phyloP scores from a whole-genome alignment of 1,140 invertebrate species.

The Hyposmocoma kahamanoa region DNA sequence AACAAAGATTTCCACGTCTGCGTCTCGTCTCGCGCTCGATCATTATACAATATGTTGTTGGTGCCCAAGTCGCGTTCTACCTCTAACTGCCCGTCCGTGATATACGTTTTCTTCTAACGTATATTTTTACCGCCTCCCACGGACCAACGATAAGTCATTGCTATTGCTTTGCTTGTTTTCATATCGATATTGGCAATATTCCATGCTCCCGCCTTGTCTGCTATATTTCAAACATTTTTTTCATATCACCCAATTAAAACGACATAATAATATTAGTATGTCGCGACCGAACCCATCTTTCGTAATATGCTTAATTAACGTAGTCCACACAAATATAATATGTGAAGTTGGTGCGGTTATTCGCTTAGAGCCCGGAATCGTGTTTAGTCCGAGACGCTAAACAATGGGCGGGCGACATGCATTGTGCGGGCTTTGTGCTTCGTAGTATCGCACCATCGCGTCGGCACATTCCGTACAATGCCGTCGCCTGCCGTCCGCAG shows the following conservation, averaged over 20 bases:
- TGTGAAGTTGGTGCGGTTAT: constrained; percentile 22
- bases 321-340: constrained; percentile 1
- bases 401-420: constrained; percentile 46
- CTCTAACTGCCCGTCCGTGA: constrained; percentile 8
- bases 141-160: constrained; percentile 10
- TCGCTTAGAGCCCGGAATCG: constrained; percentile 38
- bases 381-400: constrained; percentile 53
- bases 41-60: constrained; percentile 43
- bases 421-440: constrained; percentile 58
- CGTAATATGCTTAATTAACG: not conserved
- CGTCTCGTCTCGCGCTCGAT: constrained; percentile 20
- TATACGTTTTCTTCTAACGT: too few species aligned
- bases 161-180: constrained; percentile 15
- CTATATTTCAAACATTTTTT: constrained; percentile 13
- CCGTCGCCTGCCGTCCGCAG: constrained; percentile 14
- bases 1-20: constrained; percentile 41
- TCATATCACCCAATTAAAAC: constrained; percentile 1
- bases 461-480: constrained; percentile 37
- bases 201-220: constrained; percentile 10
- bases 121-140: constrained; percentile 19
- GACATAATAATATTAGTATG: not conserved
- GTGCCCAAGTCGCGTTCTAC: too few species aligned
- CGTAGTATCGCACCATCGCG: constrained; percentile 40
- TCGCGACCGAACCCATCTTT: not conserved
- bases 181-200: constrained; percentile 23